Conservation (phyloP, 2,888 invertebrate species). For the Tanaodytes sp. region DNA sequence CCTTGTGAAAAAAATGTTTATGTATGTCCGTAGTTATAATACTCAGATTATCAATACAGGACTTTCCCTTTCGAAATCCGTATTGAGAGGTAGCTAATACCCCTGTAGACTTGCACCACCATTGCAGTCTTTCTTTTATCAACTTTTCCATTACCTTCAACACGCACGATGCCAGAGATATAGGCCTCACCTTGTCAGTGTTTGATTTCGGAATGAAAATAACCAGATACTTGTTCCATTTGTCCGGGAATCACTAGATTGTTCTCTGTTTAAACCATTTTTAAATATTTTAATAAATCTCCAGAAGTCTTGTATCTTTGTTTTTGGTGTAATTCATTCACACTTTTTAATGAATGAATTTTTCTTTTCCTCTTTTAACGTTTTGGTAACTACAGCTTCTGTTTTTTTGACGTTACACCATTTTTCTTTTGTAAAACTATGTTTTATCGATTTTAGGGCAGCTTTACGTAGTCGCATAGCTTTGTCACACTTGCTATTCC, state of each 20-base stretch:
- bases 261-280: too few species aligned
- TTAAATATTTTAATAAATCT: too few species aligned
- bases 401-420: too few species aligned
- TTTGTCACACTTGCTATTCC: too few species aligned
- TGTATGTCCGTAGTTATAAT: slow-evolving; percentile 34
- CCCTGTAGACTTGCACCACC: slow-evolving; percentile 21
- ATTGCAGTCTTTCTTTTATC: slow-evolving; percentile 19
- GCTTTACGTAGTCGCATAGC: too few species aligned
- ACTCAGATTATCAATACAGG: slow-evolving; percentile 27
- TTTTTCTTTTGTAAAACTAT: too few species aligned
- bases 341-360: too few species aligned
- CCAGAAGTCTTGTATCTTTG: too few species aligned
- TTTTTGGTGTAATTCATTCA: too few species aligned
- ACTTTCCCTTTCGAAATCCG: slow-evolving; percentile 29
- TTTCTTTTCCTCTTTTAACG: too few species aligned
- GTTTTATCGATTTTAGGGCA: too few species aligned
- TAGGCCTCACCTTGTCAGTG: slow-evolving; percentile 15
- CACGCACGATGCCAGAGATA: slow-evolving; percentile 13
- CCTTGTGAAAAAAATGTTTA: slow-evolving; percentile 21
- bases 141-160: slow-evolving; percentile 35
- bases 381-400: too few species aligned
- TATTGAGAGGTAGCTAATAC: slow-evolving; percentile 14
- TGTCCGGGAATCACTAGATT: background rate
- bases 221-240: slow-evolving; percentile 5
- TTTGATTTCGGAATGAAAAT: slow-evolving; percentile 17